Evolutionary conservation across 2,113 vertebrate genomes (phyloP).

Genomic region (Chlamydotis undulata): DNA sequence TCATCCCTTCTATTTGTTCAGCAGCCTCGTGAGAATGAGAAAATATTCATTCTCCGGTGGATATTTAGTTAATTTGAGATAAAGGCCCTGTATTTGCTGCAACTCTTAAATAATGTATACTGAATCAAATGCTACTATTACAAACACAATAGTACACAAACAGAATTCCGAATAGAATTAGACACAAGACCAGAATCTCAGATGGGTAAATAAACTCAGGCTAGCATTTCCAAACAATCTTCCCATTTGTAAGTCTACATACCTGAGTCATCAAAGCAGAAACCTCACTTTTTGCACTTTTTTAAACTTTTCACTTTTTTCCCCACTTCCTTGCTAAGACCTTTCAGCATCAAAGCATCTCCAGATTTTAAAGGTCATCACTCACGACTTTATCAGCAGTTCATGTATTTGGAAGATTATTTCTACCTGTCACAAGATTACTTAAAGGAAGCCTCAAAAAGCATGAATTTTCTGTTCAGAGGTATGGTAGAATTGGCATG

Average conservation of each 20-base stretch:
- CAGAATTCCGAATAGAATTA: not conserved
- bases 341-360: not conserved
- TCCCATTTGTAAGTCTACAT: not conserved
- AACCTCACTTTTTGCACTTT: not conserved
- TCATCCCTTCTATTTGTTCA: not conserved
- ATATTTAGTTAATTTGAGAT: not conserved
- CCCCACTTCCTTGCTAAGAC: not conserved
- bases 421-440: not conserved
- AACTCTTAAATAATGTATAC: not conserved
- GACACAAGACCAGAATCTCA: not conserved
- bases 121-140: not conserved
- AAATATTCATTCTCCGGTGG: not conserved
- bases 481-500: not conserved
- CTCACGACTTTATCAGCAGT: not conserved
- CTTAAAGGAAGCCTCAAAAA: not conserved
- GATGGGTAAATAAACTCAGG: not conserved
- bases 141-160: not conserved
- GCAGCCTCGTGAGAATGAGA: not conserved
- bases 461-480: not conserved
- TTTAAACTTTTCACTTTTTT: not conserved
- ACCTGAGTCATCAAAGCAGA: not conserved
- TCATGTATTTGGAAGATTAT: not conserved
- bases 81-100: not conserved
- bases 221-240: not conserved
- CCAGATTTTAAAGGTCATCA: not conserved